Conservation (phyloP, 2,113 vertebrate species). For the Smithornis capensis region DNA sequence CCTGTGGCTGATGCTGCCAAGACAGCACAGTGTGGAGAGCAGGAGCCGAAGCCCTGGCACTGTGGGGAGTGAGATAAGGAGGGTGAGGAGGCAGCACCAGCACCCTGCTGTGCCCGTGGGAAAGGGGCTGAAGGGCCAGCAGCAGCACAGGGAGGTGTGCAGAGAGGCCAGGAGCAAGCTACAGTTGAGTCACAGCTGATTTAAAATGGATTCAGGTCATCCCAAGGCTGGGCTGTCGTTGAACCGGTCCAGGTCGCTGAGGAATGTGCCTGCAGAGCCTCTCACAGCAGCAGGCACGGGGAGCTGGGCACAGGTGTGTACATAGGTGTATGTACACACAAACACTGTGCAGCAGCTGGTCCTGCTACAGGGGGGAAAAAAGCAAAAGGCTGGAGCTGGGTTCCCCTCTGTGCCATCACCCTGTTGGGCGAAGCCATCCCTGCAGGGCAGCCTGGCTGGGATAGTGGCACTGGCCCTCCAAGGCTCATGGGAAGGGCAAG, state of each 20-base stretch:
- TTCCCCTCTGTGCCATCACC: not conserved
- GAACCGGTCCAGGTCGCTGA: slow-evolving; percentile 11
- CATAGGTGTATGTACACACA: too few relatives aligned
- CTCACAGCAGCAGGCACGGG: accelerated
- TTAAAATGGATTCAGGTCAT: slow-evolving; percentile 61
- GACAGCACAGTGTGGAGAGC: not conserved
- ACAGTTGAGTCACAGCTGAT: slow-evolving; percentile 43
- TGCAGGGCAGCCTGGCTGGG: accelerated
- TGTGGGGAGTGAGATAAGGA: accelerated
- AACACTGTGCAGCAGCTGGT: not conserved
- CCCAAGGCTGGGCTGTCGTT: not conserved
- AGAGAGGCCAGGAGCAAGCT: not conserved
- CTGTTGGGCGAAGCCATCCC: accelerated
- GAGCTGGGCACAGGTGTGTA: accelerated
- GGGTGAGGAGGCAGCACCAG: accelerated
- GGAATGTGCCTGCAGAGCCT: not conserved
- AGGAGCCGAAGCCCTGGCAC: not conserved
- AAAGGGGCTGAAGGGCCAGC: accelerated
- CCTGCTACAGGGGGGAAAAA: not conserved
- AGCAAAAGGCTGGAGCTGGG: not conserved
- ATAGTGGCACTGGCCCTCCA: accelerated
- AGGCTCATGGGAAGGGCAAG: not conserved
- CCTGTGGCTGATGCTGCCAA: accelerated
- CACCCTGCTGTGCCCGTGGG: accelerated
- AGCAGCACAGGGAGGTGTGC: not conserved